Base-by-base conservation (phyloP, 2,113 vertebrate species). In the Gallinago paraguaiae region DNA sequence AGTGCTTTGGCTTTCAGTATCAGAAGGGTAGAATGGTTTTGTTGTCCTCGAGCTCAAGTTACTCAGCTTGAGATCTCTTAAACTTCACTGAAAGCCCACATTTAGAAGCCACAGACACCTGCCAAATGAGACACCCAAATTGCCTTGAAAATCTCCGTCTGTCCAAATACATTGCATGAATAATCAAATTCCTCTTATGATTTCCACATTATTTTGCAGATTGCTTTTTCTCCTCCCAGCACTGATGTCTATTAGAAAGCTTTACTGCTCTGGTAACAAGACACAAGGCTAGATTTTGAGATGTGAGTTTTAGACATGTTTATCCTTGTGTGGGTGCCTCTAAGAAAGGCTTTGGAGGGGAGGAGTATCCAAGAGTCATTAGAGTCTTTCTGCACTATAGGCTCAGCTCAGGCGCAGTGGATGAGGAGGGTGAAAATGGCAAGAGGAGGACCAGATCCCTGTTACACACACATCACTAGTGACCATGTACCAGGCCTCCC, bases 31-130 rank as follows among this genome's bases (percentile, higher is more conserved):
- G 64, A 87, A 82, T n/a, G 48, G 50, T 87, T 95, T 91, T 91
- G 79, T 94, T 61, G 75, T 71, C 57, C 74, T 89, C 0, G 0
- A 69, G 39, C 77, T 84, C 5, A 22, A 78, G 53, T 93, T 88
- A 79, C 88, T 93, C 71, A 83, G 84, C 90, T 90, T 90, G 78
- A 94, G 79, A 75, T 64, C 75, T 72, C 85, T 88, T 41, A 60
- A 53, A 53, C 48, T 90, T 71, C 10, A 1, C 69, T 27, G 53
- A 41, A 39, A 92, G 76, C 53, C 71, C 35, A 65, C 53, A 35
- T 72, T 72, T 28, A 39, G 87, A 57, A 89, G 45, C 17, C 69
- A 71, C 60, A 94, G 72, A 61, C 93, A 93, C 72, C 68, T 93
- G 72, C 95, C 92, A 86, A 56, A 90, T 60, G 80, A 94, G 72